Evolutionary conservation across 2,113 vertebrate species (phyloP).

Genomic region (Pagrus major): DNA sequence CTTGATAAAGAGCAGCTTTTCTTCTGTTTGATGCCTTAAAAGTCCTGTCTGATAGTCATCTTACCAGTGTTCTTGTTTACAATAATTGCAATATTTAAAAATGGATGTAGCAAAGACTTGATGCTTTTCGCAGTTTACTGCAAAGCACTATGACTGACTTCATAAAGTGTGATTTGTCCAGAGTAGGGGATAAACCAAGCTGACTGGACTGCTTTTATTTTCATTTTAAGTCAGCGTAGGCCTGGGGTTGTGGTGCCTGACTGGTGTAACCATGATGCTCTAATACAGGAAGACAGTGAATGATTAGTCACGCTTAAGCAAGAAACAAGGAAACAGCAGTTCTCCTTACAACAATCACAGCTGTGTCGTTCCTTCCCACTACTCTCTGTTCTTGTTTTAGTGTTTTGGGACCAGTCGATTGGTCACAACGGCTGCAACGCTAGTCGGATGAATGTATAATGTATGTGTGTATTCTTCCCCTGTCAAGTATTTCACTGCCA

Average conservation of each 20-base stretch:
- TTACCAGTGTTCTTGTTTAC: neutral
- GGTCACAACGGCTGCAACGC: neutral
- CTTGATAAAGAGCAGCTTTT: neutral
- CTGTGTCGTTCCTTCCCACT: conserved; percentile 14
- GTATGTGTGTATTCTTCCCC: neutral
- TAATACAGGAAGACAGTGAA: conserved; percentile 39
- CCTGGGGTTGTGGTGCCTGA: conserved; percentile 9
- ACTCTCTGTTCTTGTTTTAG: conserved; percentile 46
- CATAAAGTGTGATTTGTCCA: neutral
- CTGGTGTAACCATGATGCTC: neutral
- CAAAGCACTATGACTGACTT: neutral
- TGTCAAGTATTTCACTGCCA: neutral
- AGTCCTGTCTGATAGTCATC: neutral
- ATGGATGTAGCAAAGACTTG: neutral
- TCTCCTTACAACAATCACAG: conserved; percentile 32
- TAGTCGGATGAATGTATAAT: neutral
- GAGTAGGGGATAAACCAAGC: neutral
- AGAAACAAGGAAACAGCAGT: conserved; percentile 44
- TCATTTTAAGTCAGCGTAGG: neutral
- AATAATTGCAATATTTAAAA: neutral
- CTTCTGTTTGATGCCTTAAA: neutral
- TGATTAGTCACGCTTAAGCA: conserved; percentile 50
- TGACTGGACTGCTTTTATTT: neutral
- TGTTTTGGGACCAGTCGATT: conserved; percentile 17
- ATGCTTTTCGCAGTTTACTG: neutral